A percentile compares a stretch with the other conserved stretches of the same genome.
phyloP scores from a whole-genome alignment of 2,113 vertebrate genomes.

The Hiodon tergisus region DNA sequence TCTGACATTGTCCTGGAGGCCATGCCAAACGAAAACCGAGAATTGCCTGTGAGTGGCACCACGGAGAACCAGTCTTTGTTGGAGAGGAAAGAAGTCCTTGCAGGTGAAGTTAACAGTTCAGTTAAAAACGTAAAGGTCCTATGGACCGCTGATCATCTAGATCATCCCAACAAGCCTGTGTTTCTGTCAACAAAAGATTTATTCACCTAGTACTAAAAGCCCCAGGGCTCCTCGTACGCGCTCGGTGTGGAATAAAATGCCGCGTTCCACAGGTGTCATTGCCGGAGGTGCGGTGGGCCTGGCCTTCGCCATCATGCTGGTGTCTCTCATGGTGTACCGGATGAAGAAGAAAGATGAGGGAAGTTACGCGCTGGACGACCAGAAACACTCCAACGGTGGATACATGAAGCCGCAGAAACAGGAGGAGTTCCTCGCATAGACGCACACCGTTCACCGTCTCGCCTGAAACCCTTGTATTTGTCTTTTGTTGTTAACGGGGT shows the following conservation, averaged over 20 bases:
- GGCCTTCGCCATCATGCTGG: conserved; percentile 70
- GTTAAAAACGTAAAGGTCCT: too few species aligned
- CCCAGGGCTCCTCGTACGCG: too few species aligned
- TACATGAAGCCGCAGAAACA: conserved; percentile 74
- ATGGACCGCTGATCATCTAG: not conserved
- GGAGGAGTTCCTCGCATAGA: conserved; percentile 77
- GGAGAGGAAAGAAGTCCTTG: conserved; percentile 77
- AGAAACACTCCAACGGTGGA: conserved; percentile 73
- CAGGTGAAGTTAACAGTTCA: conserved; percentile 51
- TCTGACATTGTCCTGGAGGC: conserved; percentile 2
- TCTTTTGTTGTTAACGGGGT: not conserved
- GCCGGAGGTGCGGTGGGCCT: conserved; percentile 75
- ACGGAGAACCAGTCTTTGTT: conserved; percentile 59
- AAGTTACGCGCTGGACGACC: conserved; percentile 80
- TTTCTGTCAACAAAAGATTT: not conserved
- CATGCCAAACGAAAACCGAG: not conserved
- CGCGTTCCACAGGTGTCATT: conserved; percentile 64
- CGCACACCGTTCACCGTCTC: not conserved
- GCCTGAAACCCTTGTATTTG: not conserved
- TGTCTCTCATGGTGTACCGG: conserved; percentile 76
- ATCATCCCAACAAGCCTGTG: not conserved
- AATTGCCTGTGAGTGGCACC: not conserved
- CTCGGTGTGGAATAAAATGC: too few species aligned
- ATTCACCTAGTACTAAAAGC: not conserved
- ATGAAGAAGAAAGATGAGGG: conserved; percentile 89